Evolutionary conservation across 2,888 invertebrate species (phyloP), one percentile per base, ranked within the genome.

Genomic region (Drosophila siamana): DNA sequence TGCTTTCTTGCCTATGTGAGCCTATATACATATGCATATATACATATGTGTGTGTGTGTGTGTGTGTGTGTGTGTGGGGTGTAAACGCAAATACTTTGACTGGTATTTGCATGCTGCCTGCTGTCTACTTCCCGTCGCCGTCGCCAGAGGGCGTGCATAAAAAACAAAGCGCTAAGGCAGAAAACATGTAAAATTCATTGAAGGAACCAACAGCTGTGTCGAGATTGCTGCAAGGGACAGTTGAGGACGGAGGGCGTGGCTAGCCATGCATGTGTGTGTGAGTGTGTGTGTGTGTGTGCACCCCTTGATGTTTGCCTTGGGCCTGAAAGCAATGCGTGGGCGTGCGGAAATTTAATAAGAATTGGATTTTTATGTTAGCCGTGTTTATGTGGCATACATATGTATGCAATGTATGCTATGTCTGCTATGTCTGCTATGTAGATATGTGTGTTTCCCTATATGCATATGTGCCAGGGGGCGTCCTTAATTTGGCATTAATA

Each of bases 271-370:
- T 2, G 38, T 41, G 36, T 60, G 38, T 38, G 16, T 47, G 8
- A 15, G 36, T 41, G 51, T 51, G 30, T 43, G 43, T 60, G 43
- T 26, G 38, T 60, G 33, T 54, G 55, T 33, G 50, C 52, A 52
- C 43, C 41, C 59, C 44, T 47, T 59, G 55, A 28, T 65, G 24
- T 73, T 72, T 60, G 68, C 60, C 57, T 43, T 59, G 61, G 51
- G 26, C 64, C 22, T 54, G 55, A 47, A 41, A 36, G 22, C 60
- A 67, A 62, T 77, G 74, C 63, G 81, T 80, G 60, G 86, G 83
- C 83, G 86, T 83, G 86, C 86, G 83, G 81, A 84, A 83, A 83
- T 83, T 81, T 83, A 86, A 83, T 83, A 83, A 83, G 83, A 86
- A 86, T 84, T 77, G 81, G 79, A 83, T 86, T 83, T 82, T 86